Evolutionary conservation across 2,113 vertebrate genomes (phyloP), one percentile per base, ranked within the genome.

Genomic region (Anhinga rufa): DNA sequence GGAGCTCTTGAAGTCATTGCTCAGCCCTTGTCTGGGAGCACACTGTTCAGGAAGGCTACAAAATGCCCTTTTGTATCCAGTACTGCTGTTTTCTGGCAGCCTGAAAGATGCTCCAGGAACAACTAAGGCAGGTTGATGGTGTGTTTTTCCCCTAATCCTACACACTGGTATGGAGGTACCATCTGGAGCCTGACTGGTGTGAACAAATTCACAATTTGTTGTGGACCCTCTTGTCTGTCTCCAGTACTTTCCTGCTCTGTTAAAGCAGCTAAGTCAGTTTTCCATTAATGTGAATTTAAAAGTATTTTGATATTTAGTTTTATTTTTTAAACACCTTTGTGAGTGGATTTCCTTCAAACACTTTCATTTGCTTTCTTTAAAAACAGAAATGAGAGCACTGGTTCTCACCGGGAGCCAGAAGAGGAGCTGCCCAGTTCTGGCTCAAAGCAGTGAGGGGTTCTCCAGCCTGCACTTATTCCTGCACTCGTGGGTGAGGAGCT

Each of bases 371-470:
- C 14, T 48, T 61, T 82, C 48, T 57, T 72, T 54, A 14, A 52
- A 52, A 52, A 64, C 17, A n/a, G n/a, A 46, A 61, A 34, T 9
- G 38, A 36, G 14, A 55, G 25, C 15, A 5, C 7, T 19, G n/a
- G 14, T n/a, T 82, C 36, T 88, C 14, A 4, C 24, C 2, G 9
- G 58, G 42, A 93, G 11, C 25, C 51, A 36, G 68, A 31, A 78
- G 32, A 0, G 0, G 12, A 38, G 42, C 38, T 70, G 68, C 60
- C 36, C 22, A 7, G 20, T 29, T 18, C 6, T 29, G 62, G 36
- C 1, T 64, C 32, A 78, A 68, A 51, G 42, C 29, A 36, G 20
- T 4, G 51, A 71, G 60, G 49, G 13, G 10, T 40, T 84, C 76
- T 78, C 21, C 28, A 42, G 17, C 13, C 68, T 40, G 25, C 7